These are phyloP conservation scores for Carassius carassius DNA, from an alignment of 2,113 vertebrate species.

Conservation along the genomic window DNA sequence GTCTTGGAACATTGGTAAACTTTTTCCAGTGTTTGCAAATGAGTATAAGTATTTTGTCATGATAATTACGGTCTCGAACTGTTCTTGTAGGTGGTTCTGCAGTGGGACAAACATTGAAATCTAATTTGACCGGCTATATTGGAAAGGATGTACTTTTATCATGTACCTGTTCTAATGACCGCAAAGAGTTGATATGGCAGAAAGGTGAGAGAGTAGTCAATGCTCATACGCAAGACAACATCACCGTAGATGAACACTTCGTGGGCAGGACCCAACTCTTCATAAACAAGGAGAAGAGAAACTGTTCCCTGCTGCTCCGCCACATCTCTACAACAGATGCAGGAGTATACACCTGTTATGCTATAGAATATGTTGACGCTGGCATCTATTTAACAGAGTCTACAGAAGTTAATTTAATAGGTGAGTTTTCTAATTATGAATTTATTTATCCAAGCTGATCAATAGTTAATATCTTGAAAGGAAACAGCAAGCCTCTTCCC, in stretches of 20 bases:
- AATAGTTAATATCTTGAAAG: neutral
- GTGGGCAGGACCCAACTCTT: neutral
- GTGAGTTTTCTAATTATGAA: neutral
- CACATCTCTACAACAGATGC: neutral
- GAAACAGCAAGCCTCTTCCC: constrained; percentile 15
- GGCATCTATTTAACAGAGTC: fast-evolving
- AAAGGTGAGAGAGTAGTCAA: fast-evolving
- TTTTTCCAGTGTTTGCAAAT: neutral
- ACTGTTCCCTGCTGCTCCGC: constrained; percentile 36
- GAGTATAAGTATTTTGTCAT: neutral
- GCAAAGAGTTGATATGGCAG: constrained; percentile 24
- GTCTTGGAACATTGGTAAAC: no score
- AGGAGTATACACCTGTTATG: constrained; percentile 36
- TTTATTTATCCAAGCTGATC: neutral
- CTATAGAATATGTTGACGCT: fast-evolving
- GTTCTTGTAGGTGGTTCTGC: constrained; percentile 31
- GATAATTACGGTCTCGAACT: neutral
- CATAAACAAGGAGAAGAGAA: neutral
- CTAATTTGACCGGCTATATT: fast-evolving
- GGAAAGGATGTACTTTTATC: constrained; percentile 42
- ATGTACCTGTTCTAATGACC: constrained; percentile 39
- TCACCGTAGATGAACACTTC: fast-evolving
- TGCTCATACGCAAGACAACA: fast-evolving
- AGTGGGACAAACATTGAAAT: neutral
- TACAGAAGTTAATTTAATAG: neutral